Evolutionary conservation across 2,113 vertebrate species (phyloP).

Genomic region (Apodemus sylvaticus): DNA sequence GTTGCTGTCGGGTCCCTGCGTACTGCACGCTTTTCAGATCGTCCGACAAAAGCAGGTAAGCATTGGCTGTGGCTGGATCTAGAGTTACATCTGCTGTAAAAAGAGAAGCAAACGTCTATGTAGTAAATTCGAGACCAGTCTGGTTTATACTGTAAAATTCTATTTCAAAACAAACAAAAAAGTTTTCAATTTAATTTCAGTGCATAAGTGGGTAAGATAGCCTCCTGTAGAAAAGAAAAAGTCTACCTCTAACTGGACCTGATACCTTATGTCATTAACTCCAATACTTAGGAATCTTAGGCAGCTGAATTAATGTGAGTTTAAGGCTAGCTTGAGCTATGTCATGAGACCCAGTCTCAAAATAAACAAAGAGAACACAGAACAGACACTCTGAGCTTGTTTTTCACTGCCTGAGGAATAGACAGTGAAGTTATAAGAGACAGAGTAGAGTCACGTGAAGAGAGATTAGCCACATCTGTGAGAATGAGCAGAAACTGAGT

Average conservation of each 20-base stretch:
- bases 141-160: neutral
- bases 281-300: neutral
- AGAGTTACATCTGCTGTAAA: constrained; percentile 76
- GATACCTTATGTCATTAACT: neutral
- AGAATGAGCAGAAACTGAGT: neutral
- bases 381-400: neutral
- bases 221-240: neutral
- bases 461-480: neutral
- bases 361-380: neutral
- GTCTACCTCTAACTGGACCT: neutral
- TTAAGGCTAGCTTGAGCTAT: neutral
- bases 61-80: constrained; percentile 73
- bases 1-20: rapidly evolving
- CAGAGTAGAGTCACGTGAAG: neutral
- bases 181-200: neutral
- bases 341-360: neutral
- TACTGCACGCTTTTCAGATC: constrained; percentile 65
- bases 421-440: neutral
- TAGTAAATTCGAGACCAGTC: neutral
- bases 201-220: neutral
- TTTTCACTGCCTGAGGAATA: neutral
- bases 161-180: neutral
- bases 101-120: neutral
- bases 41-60: constrained; percentile 56
- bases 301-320: neutral